phyloP scores from a whole-genome alignment of 37 sponge, comb jelly and placozoan species.

The Cladorhizidae sp. region DNA sequence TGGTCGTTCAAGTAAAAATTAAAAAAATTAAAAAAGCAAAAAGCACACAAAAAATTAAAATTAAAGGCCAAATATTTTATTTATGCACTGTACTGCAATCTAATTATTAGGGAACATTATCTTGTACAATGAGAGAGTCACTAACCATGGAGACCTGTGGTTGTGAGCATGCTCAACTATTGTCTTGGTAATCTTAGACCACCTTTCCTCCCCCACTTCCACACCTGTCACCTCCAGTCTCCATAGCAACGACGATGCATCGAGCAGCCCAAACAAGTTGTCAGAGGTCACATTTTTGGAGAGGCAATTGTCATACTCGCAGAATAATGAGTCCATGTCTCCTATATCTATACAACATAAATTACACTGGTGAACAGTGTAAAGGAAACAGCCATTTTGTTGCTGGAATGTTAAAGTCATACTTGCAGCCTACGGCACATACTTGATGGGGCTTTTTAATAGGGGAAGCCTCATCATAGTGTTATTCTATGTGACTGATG shows the following conservation, averaged over 20 bases:
- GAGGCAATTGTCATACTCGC: slow-evolving; percentile 54
- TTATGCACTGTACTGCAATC: too few species aligned
- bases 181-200: slow-evolving; percentile 34
- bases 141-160: slow-evolving; percentile 35
- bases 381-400: too few species aligned
- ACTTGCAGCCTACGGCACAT: too few species aligned
- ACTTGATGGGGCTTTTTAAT: too few species aligned
- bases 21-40: background rate
- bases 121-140: too few species aligned
- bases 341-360: slow-evolving; percentile 45
- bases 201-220: slow-evolving; percentile 60
- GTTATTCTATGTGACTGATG: too few species aligned
- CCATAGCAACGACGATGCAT: slow-evolving; percentile 82
- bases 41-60: background rate
- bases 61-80: background rate
- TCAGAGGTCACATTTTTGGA: slow-evolving; percentile 10
- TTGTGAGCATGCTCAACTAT: slow-evolving; percentile 13
- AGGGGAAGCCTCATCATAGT: too few species aligned
- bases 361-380: too few species aligned
- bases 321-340: slow-evolving; percentile 23
- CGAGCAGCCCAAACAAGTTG: slow-evolving; percentile 56
- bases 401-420: too few species aligned
- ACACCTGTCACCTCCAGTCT: slow-evolving; percentile 58
- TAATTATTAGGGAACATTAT: too few species aligned
- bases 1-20: too few species aligned